Base-by-base conservation (phyloP, 1,140 invertebrate genomes). In the Drosophila arizonae region DNA sequence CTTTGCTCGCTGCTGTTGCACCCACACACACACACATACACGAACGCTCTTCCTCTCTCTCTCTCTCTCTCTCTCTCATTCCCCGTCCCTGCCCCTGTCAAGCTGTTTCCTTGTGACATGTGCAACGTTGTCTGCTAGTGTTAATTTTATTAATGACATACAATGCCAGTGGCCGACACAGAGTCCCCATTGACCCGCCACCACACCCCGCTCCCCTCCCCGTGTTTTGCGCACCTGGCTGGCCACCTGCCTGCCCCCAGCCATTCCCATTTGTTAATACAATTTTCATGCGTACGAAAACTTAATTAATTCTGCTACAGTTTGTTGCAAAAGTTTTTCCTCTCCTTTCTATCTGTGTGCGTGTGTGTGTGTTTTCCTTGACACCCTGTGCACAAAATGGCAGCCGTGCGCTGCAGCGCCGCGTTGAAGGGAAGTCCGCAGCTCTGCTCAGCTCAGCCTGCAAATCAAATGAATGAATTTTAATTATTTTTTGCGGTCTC, bases 101-200 rank as follows among this genome's bases (percentile, higher is more conserved):
- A 28, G 24, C 43, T 36, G 24, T 8, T 56, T 39, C 21, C 61
- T 9, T 66, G 56, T 69, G 60, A 77, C 75, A 77, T 74, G 54
- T 68, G 57, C 56, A 33, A 17, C 52, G 52, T 68, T 66, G 61
- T 67, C 50, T 24, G 51, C 67, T 84, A 75, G 81, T 90, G 90
- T 87, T 90, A 90, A 90, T 89, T 91, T 90, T 91, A 91, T 91
- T 90, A 91, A 91, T 91, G 90, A 87, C 89, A 85, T 84, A 75
- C 86, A 84, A 71, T 41, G 66, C 57, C 67, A 81, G 33, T 85
- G 81, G 67, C 48, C 79, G 45, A 52, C 62, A 56, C 26, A 52
- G 68, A 46, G 15, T 21, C 51, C 30, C 61, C 43, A 28, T 6
- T 45, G 57, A 36, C 61, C 41, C 21, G 36, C 61, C 41, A n/a